A percentile compares a stretch with the other conserved stretches of the same genome.
Conservation (phyloP, 2,113 vertebrate species). For the Aegithalos caudatus region DNA sequence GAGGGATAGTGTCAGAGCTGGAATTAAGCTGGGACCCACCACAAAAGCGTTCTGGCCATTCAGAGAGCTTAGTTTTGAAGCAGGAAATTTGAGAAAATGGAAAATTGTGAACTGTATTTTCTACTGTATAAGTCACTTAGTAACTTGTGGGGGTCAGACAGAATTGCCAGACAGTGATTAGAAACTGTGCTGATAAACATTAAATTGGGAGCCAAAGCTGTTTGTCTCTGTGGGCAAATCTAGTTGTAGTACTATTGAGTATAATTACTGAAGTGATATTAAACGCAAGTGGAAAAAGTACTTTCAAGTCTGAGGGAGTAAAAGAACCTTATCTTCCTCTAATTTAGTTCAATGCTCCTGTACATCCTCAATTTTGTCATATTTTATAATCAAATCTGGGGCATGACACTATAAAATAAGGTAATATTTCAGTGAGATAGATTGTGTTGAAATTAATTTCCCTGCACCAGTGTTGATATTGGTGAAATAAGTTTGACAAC, state of each 20-base stretch:
- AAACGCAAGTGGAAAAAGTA: neutral
- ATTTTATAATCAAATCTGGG: neutral
- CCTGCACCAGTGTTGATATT: neutral
- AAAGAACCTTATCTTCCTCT: neutral
- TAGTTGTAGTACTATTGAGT: neutral
- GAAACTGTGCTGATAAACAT: neutral
- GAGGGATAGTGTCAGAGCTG: neutral
- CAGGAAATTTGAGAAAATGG: neutral
- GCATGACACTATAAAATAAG: neutral
- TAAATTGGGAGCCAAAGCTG: neutral
- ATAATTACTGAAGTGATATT: neutral
- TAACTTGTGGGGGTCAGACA: neutral
- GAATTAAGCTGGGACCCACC: neutral
- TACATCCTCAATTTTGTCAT: neutral
- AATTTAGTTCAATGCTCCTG: neutral
- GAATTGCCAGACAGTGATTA: neutral
- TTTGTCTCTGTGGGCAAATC: neutral
- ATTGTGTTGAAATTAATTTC: neutral
- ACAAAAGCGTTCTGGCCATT: neutral
- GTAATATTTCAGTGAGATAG: neutral
- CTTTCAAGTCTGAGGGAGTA: neutral
- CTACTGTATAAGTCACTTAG: neutral
- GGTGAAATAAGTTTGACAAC: neutral
- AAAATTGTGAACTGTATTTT: neutral
- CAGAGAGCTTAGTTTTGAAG: neutral